phyloP scores from a whole-genome alignment of 2,113 vertebrate species.

The Myotis davidii region DNA sequence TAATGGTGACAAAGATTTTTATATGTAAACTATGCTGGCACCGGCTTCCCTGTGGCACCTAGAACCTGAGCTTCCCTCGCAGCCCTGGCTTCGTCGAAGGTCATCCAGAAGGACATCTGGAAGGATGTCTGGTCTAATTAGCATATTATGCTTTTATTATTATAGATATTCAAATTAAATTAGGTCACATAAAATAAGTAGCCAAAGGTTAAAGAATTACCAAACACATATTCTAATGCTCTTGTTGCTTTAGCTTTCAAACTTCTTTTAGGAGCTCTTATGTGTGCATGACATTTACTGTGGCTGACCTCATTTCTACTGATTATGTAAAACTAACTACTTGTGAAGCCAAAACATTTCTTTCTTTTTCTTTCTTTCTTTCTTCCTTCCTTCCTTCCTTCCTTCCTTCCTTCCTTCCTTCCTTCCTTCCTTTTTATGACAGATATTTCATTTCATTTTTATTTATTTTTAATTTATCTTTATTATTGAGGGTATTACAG shows the following conservation, averaged over 20 bases:
- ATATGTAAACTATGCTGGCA: not conserved
- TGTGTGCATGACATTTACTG: not conserved
- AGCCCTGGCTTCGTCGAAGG: too few species aligned
- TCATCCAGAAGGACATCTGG: too few species aligned
- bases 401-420: too few species aligned
- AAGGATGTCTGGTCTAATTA: too few species aligned
- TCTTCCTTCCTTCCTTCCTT: too few species aligned
- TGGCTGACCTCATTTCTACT: not conserved
- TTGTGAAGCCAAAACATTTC: not conserved
- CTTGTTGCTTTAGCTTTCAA: constrained; percentile 33
- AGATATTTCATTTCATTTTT: too few species aligned
- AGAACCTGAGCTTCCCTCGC: too few species aligned
- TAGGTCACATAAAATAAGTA: constrained; percentile 43
- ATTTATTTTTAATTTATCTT: too few species aligned
- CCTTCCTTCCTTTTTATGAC: too few species aligned
- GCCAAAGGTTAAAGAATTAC: not conserved
- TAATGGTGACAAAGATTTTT: constrained; percentile 65
- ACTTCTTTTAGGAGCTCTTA: not conserved
- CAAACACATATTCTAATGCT: not conserved
- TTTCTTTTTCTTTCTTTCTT: not conserved
- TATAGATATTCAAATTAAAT: not conserved
- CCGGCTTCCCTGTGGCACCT: too few species aligned
- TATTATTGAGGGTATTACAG: too few species aligned
- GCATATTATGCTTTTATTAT: too few species aligned
- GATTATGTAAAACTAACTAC: not conserved